phyloP scores from a whole-genome alignment of 1,140 invertebrate species.

The Hycleus cichorii region DNA sequence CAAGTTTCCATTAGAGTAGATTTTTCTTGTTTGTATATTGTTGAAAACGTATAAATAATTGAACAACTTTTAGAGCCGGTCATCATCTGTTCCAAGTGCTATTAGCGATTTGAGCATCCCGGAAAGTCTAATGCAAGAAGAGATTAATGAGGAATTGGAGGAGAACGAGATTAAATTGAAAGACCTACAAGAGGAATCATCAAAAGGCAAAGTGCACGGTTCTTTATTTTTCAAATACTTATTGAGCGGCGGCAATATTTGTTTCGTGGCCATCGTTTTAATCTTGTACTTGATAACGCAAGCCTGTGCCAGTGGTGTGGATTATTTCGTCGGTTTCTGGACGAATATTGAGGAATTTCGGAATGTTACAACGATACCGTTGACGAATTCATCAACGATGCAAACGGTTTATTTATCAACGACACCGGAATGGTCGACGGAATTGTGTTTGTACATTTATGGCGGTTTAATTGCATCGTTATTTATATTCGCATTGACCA shows the following conservation, averaged over 20 bases:
- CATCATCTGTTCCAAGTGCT: constrained; percentile 26
- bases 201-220: constrained; percentile 39
- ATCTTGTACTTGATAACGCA: constrained; percentile 60
- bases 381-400: background rate
- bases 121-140: constrained; percentile 31
- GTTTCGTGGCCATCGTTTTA: constrained; percentile 50
- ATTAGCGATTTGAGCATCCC: constrained; percentile 34
- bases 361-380: background rate
- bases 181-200: constrained; percentile 37
- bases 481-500: constrained; percentile 43
- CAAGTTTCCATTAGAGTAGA: constrained; percentile 31
- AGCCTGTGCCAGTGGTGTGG: constrained; percentile 57
- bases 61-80: constrained; percentile 22
- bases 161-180: constrained; percentile 26
- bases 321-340: constrained; percentile 80
- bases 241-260: constrained; percentile 53
- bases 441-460: constrained; percentile 47
- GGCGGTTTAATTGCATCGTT: constrained; percentile 43
- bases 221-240: constrained; percentile 52
- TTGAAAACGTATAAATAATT: background rate
- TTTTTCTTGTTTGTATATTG: too few relatives aligned
- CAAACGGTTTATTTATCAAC: background rate
- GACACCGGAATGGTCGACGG: constrained; percentile 13
- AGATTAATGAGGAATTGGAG: constrained; percentile 14
- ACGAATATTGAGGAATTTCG: constrained; percentile 38